Percentiles rank a stretch among this genome's conserved stretches.
Evolutionary conservation across 2,113 vertebrate genomes (phyloP).

Genomic region (Salminus brasiliensis): DNA sequence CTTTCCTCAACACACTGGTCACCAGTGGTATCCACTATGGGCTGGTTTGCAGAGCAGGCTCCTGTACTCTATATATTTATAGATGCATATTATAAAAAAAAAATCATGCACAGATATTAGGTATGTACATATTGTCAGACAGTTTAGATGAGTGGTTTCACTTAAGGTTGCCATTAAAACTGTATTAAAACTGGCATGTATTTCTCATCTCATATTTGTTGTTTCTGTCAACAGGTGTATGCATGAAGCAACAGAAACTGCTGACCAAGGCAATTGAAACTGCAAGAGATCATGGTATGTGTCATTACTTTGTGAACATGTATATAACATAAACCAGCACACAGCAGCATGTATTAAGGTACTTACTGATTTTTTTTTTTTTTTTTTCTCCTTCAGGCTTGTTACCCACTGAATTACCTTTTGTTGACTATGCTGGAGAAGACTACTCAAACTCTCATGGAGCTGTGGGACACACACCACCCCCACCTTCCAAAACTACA

Average conservation of each 20-base stretch:
- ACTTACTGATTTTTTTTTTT: neutral
- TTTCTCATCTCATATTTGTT: neutral
- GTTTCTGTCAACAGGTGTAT: slow-evolving; percentile 77
- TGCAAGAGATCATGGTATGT: slow-evolving; percentile 80
- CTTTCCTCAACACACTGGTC: no score
- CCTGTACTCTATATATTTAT: no score
- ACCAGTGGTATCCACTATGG: no score
- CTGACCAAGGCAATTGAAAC: slow-evolving; percentile 77
- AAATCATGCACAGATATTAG: no score
- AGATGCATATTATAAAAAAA: no score
- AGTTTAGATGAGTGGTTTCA: no score
- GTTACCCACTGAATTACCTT: slow-evolving; percentile 74
- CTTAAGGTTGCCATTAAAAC: no score
- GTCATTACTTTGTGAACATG: neutral
- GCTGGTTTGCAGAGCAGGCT: no score
- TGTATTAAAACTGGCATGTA: no score
- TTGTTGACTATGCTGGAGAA: slow-evolving; percentile 70
- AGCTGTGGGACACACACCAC: slow-evolving; percentile 81
- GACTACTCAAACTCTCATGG: slow-evolving; percentile 82
- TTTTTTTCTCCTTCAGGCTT: slow-evolving; percentile 81
- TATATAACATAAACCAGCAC: neutral
- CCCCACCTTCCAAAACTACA: slow-evolving; percentile 59
- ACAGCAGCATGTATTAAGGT: neutral
- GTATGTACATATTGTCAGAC: no score
- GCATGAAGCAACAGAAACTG: slow-evolving; percentile 85